Evolutionary conservation across 2,113 vertebrate genomes (phyloP).

Genomic region (Gila orcuttii): DNA sequence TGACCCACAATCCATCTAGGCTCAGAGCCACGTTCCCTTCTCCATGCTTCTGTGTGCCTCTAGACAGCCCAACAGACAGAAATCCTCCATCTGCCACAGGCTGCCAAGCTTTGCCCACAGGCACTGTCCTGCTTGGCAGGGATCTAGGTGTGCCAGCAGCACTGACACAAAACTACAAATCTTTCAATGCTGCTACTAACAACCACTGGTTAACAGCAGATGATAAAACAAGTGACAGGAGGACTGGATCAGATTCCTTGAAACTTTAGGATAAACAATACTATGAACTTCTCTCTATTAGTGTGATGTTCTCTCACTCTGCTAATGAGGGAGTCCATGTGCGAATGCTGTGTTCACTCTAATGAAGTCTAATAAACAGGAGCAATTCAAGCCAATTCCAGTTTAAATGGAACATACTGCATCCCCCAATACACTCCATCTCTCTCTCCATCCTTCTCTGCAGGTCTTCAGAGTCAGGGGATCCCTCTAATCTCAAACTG

Average conservation of each 20-base stretch:
- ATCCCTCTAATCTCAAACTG: neutral
- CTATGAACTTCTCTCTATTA: neutral
- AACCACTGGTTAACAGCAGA: neutral
- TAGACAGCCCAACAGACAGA: conserved; percentile 42
- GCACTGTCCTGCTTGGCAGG: conserved; percentile 67
- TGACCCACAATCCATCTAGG: conserved; percentile 33
- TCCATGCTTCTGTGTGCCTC: conserved; percentile 28
- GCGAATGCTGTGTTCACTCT: conserved; percentile 36
- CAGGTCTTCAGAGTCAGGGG: neutral
- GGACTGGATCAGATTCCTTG: neutral
- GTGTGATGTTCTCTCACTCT: neutral
- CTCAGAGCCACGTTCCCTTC: conserved; percentile 25
- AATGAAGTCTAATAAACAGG: conserved; percentile 33
- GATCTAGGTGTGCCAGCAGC: conserved; percentile 55
- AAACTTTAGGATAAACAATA: neutral
- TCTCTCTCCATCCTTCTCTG: neutral
- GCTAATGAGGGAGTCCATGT: conserved; percentile 7
- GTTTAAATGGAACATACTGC: conserved; percentile 66
- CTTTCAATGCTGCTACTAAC: conserved; percentile 44
- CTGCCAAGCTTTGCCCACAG: conserved; percentile 57
- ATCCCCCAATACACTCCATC: conserved; percentile 2
- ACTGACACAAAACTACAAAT: conserved; percentile 45
- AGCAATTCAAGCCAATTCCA: conserved; percentile 49
- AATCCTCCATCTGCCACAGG: conserved; percentile 48
- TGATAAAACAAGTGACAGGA: neutral